Conservation (phyloP, 2,888 invertebrate genomes). For the Caenorhabditis imperialis region DNA sequence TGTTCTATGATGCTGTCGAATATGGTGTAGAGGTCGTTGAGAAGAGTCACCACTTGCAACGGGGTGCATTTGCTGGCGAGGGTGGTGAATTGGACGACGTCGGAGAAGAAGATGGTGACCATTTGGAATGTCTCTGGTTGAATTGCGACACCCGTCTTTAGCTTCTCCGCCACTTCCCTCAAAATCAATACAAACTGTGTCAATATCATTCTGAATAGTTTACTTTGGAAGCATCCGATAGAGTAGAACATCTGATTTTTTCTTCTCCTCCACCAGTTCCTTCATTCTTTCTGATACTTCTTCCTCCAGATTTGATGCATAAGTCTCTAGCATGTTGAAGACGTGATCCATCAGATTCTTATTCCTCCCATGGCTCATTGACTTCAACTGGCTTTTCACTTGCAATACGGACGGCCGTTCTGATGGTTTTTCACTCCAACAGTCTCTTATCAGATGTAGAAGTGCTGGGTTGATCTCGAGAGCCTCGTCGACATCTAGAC, state of each 20-base stretch:
- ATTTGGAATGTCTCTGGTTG: constrained; percentile 67
- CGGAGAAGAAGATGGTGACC: constrained; percentile 71
- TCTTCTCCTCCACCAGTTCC: constrained; percentile 73
- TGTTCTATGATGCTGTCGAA: constrained; percentile 76
- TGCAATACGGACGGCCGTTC: constrained; percentile 66
- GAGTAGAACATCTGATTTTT: constrained; percentile 71
- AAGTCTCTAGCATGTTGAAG: constrained; percentile 70
- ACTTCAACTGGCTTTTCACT: constrained; percentile 40
- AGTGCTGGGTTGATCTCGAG: constrained; percentile 40
- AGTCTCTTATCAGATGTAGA: constrained; percentile 66
- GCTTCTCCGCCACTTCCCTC: constrained; percentile 63
- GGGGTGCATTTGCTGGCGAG: constrained; percentile 67
- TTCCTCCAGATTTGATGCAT: constrained; percentile 69
- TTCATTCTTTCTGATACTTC: constrained; percentile 62
- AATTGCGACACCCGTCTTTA: constrained; percentile 66
- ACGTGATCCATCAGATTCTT: constrained; percentile 73
- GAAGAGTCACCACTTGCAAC: constrained; percentile 67
- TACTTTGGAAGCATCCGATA: constrained; percentile 72
- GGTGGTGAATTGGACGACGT: constrained; percentile 68
- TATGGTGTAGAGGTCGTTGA: constrained; percentile 74
- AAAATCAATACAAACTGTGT: not conserved
- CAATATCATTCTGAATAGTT: not conserved
- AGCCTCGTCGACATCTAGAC: constrained; percentile 35
- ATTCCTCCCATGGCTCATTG: constrained; percentile 51
- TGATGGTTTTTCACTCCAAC: constrained; percentile 67